Conservation (phyloP, 2,113 vertebrate genomes). For the Condylura cristata region DNA sequence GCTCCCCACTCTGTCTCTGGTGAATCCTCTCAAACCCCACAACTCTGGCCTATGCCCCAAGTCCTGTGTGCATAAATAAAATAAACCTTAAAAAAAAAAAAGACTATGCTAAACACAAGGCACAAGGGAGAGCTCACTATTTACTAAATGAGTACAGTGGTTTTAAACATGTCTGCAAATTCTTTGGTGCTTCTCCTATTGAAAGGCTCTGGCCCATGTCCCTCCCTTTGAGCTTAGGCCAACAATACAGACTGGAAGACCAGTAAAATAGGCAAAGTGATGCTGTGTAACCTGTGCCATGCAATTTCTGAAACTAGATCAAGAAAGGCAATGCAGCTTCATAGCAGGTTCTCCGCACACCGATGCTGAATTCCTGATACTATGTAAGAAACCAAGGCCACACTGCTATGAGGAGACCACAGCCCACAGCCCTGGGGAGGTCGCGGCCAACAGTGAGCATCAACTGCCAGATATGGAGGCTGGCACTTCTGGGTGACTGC, state of each 20-base stretch:
- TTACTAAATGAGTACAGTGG: background rate
- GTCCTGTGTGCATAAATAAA: no score
- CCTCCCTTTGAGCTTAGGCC: background rate
- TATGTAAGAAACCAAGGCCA: background rate
- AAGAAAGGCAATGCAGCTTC: background rate
- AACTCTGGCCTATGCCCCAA: no score
- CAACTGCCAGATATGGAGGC: background rate
- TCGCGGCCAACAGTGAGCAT: background rate
- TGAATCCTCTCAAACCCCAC: no score
- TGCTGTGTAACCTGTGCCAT: background rate
- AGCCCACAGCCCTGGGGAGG: background rate
- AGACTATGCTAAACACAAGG: background rate
- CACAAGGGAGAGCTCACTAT: background rate
- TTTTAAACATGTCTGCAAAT: background rate
- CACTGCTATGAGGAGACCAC: background rate
- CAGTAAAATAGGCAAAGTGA: background rate
- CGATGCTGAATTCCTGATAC: background rate
- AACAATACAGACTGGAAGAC: background rate
- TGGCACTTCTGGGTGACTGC: background rate
- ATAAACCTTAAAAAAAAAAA: no score
- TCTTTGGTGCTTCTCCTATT: background rate
- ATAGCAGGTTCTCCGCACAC: background rate
- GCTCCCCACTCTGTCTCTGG: no score
- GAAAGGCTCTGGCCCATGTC: background rate
- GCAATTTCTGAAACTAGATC: background rate